Evolutionary conservation across 1,140 invertebrate species (phyloP), one percentile per base, ranked within the genome.

Genomic region (Drosophila tani): DNA sequence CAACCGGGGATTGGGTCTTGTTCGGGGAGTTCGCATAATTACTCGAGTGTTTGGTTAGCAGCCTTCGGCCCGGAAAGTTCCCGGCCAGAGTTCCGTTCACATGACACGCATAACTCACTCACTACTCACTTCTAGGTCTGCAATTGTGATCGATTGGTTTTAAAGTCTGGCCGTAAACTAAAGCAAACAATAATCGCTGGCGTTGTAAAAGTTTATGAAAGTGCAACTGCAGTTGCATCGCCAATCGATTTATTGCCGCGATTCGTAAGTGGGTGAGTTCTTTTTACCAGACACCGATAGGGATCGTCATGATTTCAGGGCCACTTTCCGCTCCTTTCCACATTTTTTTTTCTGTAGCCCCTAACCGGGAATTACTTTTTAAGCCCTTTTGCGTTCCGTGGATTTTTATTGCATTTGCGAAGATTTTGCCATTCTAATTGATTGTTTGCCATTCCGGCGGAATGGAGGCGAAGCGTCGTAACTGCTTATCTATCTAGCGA

Each of bases 381-480:
- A 90, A 90, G 81, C 82, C 65, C 79, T 74, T 81, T 90, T 85
- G 85, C 85, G 85, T 75, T 84, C 57, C 55, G 49, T 50, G 85
- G 86, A 85, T 90, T 90, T 90, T 46, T 60, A 82, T 64, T 90
- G 78, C 78, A 90, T 90, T 90, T 90, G 81, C 60, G 64, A 82
- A 90, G 85, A 90, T 90, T 90, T 90, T 73, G 81, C 81, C 79
- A 85, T 90, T 90, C 85, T 90, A 90, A 90, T 90, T 90, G 85
- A 90, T 90, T 90, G 85, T 87, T 77, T 84, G 77, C 77, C 76
- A 71, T 73, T 71, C 53, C 64, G 73, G 71, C 49, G 56, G 40
- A 67, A 38, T 53, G 78, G 62, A 70, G 35, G 62, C 65, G 65
- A 74, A 41, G 15, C 53, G 41, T 32, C 53, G 40, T 43, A 24